Evolutionary conservation across 2,113 vertebrate species (phyloP).

Genomic region (Epinephelus lanceolatus): DNA sequence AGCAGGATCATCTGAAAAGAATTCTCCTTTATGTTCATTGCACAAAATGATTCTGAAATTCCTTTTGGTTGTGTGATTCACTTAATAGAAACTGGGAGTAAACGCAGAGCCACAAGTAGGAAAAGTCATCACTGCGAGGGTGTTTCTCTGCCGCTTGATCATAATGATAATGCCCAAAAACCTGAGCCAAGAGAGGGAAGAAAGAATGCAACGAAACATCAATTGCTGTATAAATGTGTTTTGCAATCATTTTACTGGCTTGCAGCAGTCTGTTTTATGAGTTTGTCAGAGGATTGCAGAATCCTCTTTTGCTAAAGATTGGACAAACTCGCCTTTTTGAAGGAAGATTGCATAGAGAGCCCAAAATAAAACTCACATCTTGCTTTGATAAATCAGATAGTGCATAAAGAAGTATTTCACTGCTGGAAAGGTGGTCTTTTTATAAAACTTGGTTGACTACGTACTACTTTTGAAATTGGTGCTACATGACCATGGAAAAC

Average conservation of each 20-base stretch:
- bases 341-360: neutral
- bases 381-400: neutral
- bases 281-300: conserved; percentile 25
- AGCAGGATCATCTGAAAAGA: conserved; percentile 33
- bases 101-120: conserved; percentile 1
- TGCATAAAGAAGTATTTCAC: neutral
- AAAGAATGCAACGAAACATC: conserved; percentile 35
- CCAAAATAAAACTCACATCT: neutral
- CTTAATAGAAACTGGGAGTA: conserved; percentile 23
- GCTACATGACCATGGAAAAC: no score
- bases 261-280: neutral
- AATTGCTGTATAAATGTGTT: conserved; percentile 48
- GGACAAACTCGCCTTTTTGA: neutral
- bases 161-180: conserved; percentile 20
- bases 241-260: conserved; percentile 37
- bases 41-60: conserved; percentile 4
- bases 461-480: no score
- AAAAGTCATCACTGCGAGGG: conserved; percentile 22
- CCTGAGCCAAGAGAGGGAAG: conserved; percentile 4
- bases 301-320: conserved; percentile 9
- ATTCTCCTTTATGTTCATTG: conserved; percentile 38
- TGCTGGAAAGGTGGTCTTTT: no score
- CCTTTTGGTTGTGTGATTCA: conserved; percentile 17
- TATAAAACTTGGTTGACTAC: no score
- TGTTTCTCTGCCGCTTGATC: conserved; percentile 35